Evolutionary conservation across 35 echinoderm and acorn worm species (phyloP).

Genomic region (Lytechinus variegatus): DNA sequence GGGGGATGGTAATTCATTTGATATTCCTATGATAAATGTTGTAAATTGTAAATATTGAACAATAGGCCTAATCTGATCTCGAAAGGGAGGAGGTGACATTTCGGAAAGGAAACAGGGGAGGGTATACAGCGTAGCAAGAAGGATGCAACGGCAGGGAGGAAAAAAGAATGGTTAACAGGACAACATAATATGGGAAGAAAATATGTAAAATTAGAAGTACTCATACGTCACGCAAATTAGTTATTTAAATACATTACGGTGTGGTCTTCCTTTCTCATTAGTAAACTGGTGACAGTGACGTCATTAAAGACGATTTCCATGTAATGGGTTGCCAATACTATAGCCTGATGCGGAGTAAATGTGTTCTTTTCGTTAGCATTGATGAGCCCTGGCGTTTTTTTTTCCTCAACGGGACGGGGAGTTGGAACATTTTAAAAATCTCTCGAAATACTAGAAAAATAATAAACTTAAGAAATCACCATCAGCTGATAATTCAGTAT

Average conservation of each 20-base stretch:
- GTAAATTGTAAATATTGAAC: background rate
- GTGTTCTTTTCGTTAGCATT: too few relatives aligned
- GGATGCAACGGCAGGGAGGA: background rate
- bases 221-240: background rate
- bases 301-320: background rate
- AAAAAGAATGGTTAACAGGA: background rate
- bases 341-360: background rate
- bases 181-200: slow-evolving; percentile 18
- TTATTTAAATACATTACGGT: background rate
- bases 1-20: background rate
- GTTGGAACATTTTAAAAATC: too few relatives aligned
- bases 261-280: background rate
- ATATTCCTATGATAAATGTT: background rate
- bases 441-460: too few relatives aligned
- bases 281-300: background rate
- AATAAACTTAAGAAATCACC: too few relatives aligned
- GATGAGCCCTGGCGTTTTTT: too few relatives aligned
- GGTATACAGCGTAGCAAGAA: background rate
- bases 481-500: too few relatives aligned
- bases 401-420: too few relatives aligned
- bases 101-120: background rate
- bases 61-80: slow-evolving; percentile 11
- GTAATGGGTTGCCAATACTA: background rate
- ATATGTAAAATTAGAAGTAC: slow-evolving; percentile 14
- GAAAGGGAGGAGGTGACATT: background rate